Percentiles rank a stretch among this genome's conserved stretches.
These are phyloP conservation scores for Benitochromis conjunctus DNA, from an alignment of 2,113 vertebrate genomes.

Conservation along the genomic window DNA sequence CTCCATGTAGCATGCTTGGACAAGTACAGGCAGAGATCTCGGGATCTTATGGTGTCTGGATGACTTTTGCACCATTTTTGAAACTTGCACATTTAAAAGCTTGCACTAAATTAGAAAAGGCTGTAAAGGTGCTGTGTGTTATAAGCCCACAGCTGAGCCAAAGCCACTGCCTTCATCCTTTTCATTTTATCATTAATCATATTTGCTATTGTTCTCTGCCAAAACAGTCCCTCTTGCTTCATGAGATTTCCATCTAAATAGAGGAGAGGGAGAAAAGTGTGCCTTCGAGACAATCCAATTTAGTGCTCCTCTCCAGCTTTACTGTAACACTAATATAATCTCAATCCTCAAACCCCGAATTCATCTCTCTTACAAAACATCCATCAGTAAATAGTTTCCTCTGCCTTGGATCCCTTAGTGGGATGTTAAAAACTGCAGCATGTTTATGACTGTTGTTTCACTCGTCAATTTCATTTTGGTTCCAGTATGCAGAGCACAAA, in stretches of 20 bases:
- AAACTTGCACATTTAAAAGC: not conserved
- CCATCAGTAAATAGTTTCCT: conserved; percentile 17
- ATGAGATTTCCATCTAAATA: not conserved
- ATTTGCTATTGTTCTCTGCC: conserved; percentile 20
- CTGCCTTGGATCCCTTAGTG: conserved; percentile 6
- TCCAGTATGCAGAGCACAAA: conserved; percentile 11
- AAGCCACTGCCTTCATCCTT: not conserved
- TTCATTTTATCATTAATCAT: conserved; percentile 10
- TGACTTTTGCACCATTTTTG: not conserved
- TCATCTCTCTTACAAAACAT: conserved; percentile 1
- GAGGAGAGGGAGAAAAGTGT: not conserved
- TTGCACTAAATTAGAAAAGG: not conserved
- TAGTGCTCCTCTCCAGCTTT: not conserved
- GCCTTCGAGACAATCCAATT: conserved; percentile 3
- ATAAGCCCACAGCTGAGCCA: not conserved
- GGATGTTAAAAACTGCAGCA: conserved; percentile 12
- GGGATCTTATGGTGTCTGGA: not conserved
- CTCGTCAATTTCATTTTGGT: conserved; percentile 19
- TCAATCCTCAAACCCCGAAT: not conserved
- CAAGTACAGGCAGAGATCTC: not conserved
- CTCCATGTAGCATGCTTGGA: not conserved
- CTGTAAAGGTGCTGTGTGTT: not conserved
- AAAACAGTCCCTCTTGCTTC: not conserved
- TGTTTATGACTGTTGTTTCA: conserved; percentile 17
- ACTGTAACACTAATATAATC: conserved; percentile 27